Evolutionary conservation across 37 sponge, comb jelly and placozoan genomes (phyloP).

Genomic region (Ianthella basta): DNA sequence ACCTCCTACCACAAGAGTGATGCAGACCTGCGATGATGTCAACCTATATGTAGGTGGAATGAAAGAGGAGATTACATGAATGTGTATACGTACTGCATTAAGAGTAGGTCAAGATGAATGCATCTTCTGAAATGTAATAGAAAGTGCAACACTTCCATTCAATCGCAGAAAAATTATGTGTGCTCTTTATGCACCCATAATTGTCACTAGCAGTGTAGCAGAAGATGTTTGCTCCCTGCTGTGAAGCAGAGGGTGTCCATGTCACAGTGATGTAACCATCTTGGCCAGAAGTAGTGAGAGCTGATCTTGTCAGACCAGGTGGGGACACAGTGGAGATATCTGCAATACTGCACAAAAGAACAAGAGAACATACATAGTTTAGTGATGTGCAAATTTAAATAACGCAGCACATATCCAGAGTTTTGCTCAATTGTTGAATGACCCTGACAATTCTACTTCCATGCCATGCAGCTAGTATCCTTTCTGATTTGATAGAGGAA

Average conservation of each 20-base stretch:
- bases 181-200: background rate
- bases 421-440: no score
- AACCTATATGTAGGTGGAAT: no score
- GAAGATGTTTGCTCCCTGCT: conserved; percentile 27
- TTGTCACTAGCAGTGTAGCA: conserved; percentile 35
- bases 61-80: no score
- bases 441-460: no score
- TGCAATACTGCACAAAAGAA: conserved; percentile 13
- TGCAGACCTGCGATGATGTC: background rate
- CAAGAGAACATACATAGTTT: background rate
- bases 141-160: no score
- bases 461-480: no score
- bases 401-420: no score
- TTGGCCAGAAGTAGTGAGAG: background rate
- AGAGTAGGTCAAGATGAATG: no score
- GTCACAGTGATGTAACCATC: conserved; percentile 30
- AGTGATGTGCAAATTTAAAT: background rate
- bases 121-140: no score
- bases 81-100: no score
- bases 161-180: no score
- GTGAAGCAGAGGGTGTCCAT: conserved; percentile 29
- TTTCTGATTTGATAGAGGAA: no score
- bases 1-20: conserved; percentile 37
- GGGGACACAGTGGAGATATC: conserved; percentile 38
- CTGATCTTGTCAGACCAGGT: conserved; percentile 19